phyloP scores from a whole-genome alignment of 2,797 vertebrate genomes.

The Anguilla obscura region DNA sequence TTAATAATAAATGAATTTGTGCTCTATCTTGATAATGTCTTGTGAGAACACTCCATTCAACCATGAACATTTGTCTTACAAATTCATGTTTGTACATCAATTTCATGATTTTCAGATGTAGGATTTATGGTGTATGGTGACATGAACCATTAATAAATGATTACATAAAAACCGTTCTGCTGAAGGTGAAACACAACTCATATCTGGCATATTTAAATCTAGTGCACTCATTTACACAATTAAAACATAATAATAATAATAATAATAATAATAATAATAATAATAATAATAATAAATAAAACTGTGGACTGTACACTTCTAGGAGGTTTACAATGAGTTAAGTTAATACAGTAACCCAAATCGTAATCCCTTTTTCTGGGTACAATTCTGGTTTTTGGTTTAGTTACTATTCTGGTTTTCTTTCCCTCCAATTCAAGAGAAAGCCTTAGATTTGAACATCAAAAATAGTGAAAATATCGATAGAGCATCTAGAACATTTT shows the following conservation, averaged over 20 bases:
- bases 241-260: background rate
- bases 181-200: conserved; percentile 14
- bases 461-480: no score
- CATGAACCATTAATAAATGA: conserved; percentile 30
- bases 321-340: background rate
- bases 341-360: no score
- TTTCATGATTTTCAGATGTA: conserved; percentile 15
- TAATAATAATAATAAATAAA: background rate
- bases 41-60: conserved; percentile 25
- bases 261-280: background rate
- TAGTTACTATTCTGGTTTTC: no score
- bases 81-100: conserved; percentile 17
- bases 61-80: background rate
- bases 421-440: no score
- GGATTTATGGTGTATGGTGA: conserved; percentile 29
- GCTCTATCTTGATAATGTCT: conserved; percentile 29
- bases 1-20: conserved; percentile 48
- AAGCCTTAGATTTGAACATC: no score
- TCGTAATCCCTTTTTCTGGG: no score
- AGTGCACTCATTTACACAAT: conserved; percentile 13
- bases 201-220: background rate
- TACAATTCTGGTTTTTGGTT: no score
- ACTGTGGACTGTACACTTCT: background rate
- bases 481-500: no score
- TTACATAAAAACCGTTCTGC: conserved; percentile 13